A percentile compares a stretch with the other conserved stretches of the same genome.
Conservation (phyloP, 1,140 invertebrate species). For the Dendrolimus punctatus region DNA sequence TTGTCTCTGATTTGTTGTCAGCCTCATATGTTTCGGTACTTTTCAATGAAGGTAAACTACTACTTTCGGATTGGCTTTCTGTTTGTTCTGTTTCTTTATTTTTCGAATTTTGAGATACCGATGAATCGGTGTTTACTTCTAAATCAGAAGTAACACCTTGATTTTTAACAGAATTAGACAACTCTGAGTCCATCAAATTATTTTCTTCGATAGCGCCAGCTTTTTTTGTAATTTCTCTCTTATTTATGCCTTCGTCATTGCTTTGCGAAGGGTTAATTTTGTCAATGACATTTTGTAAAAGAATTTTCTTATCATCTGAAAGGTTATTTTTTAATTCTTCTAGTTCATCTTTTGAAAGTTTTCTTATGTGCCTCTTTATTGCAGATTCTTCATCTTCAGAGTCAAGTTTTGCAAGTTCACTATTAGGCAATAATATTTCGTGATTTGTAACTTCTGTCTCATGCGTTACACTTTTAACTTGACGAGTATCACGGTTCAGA, state of each 20-base stretch:
- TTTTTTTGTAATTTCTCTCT: constrained; percentile 63
- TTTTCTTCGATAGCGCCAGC: constrained; percentile 49
- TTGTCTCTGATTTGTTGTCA: constrained; percentile 12
- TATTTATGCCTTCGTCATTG: constrained; percentile 26
- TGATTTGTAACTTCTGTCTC: constrained; percentile 11
- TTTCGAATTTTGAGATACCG: not conserved
- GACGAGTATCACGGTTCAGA: constrained; percentile 31
- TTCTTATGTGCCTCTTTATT: constrained; percentile 53
- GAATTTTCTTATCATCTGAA: constrained; percentile 46
- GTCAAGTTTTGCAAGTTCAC: constrained; percentile 10
- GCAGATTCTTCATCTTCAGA: constrained; percentile 42
- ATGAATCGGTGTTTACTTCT: constrained; percentile 25
- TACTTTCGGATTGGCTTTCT: constrained; percentile 13
- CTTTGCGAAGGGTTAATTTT: constrained; percentile 10
- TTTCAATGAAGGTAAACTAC: constrained; percentile 19
- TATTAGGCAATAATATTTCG: constrained; percentile 14
- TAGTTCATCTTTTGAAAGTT: constrained; percentile 46
- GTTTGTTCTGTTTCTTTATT: no score
- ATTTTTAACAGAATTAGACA: constrained; percentile 41
- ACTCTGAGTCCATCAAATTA: constrained; percentile 31
- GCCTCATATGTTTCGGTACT: constrained; percentile 10
- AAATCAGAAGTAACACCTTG: constrained; percentile 25
- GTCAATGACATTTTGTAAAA: constrained; percentile 53
- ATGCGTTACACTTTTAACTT: constrained; percentile 20
- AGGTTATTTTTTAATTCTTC: constrained; percentile 49